Base-by-base conservation (phyloP, 2,888 invertebrate genomes). In the Merodon equestris region DNA sequence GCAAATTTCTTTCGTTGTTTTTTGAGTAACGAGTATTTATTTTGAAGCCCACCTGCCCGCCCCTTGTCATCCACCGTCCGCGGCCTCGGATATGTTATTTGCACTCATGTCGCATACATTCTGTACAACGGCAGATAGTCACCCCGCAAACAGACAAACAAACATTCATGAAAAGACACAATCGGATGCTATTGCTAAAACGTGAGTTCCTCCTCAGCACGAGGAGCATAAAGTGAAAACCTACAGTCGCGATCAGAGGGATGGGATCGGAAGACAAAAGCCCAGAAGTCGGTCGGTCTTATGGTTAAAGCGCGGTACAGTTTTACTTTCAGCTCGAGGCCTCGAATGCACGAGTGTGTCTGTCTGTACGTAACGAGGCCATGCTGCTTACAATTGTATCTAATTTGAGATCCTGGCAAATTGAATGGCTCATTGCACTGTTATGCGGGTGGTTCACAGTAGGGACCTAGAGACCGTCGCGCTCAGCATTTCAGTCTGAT, bases 21-120 rank as follows among this genome's bases (percentile, higher is more conserved):
- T 79, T 74, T 79, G 74, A 79, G 79, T 79, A 70, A 70, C 79
- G 74, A 74, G 58, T 53, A 48, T 68, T 64, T 68, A 61, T 71
- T 71, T 71, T 67, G 19, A 75, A 45, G 54, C 63, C 15, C 18
- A 13, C 15, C 42, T 14, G 15, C 38, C 45, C 34, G 44, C 51
- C 38, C 36, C 50, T 34, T 12, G 27, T n/a, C 12, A 40, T 10
- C 40, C 9, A n/a, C 2, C n/a, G 40, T 10, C 12, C 40, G 3
- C 9, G 13, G 14, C 14, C 19, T 34, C 18, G 36, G 71, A 60
- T 61, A 40, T 61, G 76, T 73, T 77, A 77, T 77, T 77, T 77
- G 67, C 67, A 63, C 77, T 73, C 67, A 73, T 73, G 67, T 63
- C 56, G 61, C 56, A 75, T 63, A 75, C 42, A 53, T 36, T 40